These are phyloP conservation scores for Holothuria glaberrima DNA, from an alignment of 35 echinoderm and acorn worm species.

Conservation along the genomic window DNA sequence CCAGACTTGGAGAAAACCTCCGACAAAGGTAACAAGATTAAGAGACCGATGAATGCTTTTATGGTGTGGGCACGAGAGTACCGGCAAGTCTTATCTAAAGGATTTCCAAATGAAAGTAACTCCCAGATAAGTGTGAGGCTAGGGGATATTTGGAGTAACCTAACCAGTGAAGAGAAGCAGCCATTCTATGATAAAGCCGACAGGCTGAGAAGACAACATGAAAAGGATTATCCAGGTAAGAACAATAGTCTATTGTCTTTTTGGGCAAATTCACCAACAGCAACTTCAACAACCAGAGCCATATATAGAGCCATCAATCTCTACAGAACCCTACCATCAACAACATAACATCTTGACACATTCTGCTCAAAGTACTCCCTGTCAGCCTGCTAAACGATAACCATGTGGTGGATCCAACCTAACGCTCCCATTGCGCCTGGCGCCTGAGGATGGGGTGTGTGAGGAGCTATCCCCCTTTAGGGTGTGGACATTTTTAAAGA, in stretches of 20 bases:
- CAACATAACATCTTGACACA: no score
- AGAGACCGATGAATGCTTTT: conserved; percentile 76
- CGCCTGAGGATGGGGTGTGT: no score
- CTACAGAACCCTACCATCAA: no score
- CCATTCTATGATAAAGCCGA: conserved; percentile 64
- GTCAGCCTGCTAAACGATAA: no score
- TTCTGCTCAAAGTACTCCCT: no score
- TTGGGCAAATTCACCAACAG: no score
- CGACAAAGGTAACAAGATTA: conserved; percentile 37
- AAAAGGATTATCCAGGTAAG: conserved; percentile 71
- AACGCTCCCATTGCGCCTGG: no score
- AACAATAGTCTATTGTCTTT: not conserved
- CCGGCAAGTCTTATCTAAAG: conserved; percentile 46
- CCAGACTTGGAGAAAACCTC: not conserved
- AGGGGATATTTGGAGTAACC: conserved; percentile 66
- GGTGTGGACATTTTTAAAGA: no score
- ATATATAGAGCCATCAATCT: no score
- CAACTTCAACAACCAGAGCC: no score
- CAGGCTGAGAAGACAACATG: conserved; percentile 53
- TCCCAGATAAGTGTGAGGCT: conserved; percentile 68
- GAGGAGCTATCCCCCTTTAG: no score
- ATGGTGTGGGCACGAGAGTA: conserved; percentile 69
- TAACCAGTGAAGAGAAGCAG: conserved; percentile 55
- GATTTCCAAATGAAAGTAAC: conserved; percentile 48
- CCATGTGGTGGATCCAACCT: no score